phyloP scores from a whole-genome alignment of 2,797 vertebrate genomes.

The Chanos chanos region DNA sequence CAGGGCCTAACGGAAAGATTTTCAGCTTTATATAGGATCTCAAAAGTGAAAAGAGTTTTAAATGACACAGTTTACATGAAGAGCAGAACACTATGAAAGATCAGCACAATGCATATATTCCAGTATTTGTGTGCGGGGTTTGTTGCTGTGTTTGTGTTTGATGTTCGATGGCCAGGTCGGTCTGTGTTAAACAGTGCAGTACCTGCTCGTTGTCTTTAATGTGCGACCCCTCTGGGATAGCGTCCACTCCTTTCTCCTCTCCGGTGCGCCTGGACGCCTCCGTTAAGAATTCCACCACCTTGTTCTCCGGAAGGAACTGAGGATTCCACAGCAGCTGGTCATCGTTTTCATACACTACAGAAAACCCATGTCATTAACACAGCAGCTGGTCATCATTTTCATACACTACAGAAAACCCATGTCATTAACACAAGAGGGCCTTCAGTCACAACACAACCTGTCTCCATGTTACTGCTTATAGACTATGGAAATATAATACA shows the following conservation, averaged over 20 bases:
- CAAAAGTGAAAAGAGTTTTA: background rate
- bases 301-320: slow-evolving; percentile 84
- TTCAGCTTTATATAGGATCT: slow-evolving; percentile 5
- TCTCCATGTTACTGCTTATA: too few species aligned
- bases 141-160: too few species aligned
- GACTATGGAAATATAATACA: too few species aligned
- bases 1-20: slow-evolving; percentile 74
- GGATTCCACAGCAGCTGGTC: slow-evolving; percentile 98
- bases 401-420: too few species aligned
- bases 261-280: slow-evolving; percentile 91
- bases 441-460: too few species aligned
- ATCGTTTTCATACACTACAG: slow-evolving; percentile 98
- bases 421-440: too few species aligned
- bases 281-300: slow-evolving; percentile 88
- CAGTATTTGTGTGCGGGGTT: too few species aligned
- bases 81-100: too few species aligned
- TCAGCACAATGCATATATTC: too few species aligned
- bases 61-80: background rate
- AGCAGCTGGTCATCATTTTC: slow-evolving; percentile 98
- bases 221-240: slow-evolving; percentile 94
- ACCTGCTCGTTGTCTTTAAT: slow-evolving; percentile 99
- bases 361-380: too few species aligned
- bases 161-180: too few species aligned
- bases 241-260: slow-evolving; percentile 92
- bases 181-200: background rate